Evolutionary conservation across 2,888 invertebrate genomes (phyloP).

Genomic region (Malthinus flaveolus): DNA sequence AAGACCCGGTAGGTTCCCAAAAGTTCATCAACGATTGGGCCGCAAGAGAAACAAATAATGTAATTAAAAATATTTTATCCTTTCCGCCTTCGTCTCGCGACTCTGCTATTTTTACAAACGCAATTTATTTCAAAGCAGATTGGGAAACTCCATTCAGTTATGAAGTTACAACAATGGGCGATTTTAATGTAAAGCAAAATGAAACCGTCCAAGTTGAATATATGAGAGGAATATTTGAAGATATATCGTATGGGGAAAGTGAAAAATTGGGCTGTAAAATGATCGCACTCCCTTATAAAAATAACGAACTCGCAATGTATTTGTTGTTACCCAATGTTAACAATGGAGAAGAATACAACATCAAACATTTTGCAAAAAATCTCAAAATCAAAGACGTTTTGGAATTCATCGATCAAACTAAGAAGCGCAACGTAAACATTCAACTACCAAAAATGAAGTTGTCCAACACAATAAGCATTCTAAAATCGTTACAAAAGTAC

Average conservation of each 20-base stretch:
- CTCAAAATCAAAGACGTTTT: conserved; percentile 40
- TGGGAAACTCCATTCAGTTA: conserved; percentile 55
- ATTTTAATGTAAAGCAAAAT: conserved; percentile 40
- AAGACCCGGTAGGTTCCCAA: conserved; percentile 32
- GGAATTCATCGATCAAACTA: conserved; percentile 37
- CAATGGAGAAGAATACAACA: conserved; percentile 41
- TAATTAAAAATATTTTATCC: conserved; percentile 49
- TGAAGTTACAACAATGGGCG: conserved; percentile 44
- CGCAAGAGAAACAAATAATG: conserved; percentile 45
- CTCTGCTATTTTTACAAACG: conserved; percentile 51
- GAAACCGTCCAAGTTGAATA: conserved; percentile 40
- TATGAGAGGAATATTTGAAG: conserved; percentile 45
- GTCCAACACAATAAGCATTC: conserved; percentile 42
- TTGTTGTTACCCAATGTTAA: conserved; percentile 53
- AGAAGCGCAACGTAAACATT: conserved; percentile 39
- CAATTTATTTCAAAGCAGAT: conserved; percentile 54
- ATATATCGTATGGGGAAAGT: conserved; percentile 48
- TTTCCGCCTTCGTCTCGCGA: conserved; percentile 45
- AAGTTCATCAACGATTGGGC: conserved; percentile 49
- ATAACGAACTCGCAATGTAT: conserved; percentile 53
- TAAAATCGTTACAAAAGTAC: conserved; percentile 46
- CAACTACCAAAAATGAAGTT: conserved; percentile 49
- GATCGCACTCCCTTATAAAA: conserved; percentile 54
- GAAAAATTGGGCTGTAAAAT: conserved; percentile 46
- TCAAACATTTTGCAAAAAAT: conserved; percentile 40